A percentile compares a stretch with the other conserved stretches of the same genome.
phyloP scores from a whole-genome alignment of 2,113 vertebrate species.

The Axis porcinus region DNA sequence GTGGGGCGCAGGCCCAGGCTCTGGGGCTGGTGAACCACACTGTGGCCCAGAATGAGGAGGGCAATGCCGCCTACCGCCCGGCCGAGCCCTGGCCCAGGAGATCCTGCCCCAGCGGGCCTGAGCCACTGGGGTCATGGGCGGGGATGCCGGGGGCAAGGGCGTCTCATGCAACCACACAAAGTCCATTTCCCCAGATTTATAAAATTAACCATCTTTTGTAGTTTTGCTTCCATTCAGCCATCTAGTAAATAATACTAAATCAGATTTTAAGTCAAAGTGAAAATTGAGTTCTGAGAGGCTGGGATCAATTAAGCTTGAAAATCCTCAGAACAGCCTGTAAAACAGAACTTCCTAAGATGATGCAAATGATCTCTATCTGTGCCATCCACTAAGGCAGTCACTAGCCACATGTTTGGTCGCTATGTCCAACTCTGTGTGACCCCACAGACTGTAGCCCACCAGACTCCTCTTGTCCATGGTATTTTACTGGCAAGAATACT shows the following conservation, averaged over 20 bases:
- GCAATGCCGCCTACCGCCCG: constrained; percentile 89
- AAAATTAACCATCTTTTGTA: background rate
- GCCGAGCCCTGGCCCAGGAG: constrained; percentile 89
- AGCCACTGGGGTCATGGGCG: too few relatives aligned
- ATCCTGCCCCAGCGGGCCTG: constrained; percentile 88
- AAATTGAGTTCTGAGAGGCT: background rate
- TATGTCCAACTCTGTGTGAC: background rate
- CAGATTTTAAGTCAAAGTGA: background rate
- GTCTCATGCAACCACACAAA: background rate
- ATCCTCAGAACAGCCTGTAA: background rate
- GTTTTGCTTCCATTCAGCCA: background rate
- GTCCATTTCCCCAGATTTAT: background rate
- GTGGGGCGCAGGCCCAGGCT: constrained; percentile 83
- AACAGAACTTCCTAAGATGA: background rate
- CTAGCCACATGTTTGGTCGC: background rate
- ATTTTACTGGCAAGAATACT: background rate
- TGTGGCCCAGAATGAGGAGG: constrained; percentile 86
- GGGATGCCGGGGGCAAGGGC: background rate
- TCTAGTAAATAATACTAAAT: background rate
- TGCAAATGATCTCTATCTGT: background rate
- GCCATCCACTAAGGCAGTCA: background rate
- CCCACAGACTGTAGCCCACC: background rate
- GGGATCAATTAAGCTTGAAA: background rate
- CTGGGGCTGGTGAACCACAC: constrained; percentile 92
- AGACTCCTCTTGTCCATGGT: background rate